Evolutionary conservation across 1,140 invertebrate genomes (phyloP).

Genomic region (Steinernema khuongi): DNA sequence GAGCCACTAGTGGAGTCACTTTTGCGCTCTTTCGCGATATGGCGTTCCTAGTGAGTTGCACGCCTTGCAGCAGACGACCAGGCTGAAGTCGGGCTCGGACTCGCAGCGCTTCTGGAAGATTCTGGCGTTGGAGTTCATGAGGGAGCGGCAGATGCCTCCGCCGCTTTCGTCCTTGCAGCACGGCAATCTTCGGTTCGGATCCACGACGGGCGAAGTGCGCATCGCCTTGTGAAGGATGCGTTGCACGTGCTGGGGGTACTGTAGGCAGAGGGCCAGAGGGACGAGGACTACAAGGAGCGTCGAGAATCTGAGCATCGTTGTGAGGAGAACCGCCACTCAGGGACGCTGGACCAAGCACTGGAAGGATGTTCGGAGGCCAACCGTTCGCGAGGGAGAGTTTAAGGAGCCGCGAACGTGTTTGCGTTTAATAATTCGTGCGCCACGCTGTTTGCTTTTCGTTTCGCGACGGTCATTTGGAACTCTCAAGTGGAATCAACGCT

Average conservation of each 20-base stretch:
- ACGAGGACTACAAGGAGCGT: background rate
- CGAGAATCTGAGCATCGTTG: background rate
- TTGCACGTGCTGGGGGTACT: background rate
- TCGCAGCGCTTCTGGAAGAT: constrained; percentile 25
- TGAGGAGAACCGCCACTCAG: background rate
- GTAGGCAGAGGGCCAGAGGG: background rate
- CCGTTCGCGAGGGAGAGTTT: background rate
- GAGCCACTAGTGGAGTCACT: constrained; percentile 22
- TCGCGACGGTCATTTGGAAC: constrained; percentile 13
- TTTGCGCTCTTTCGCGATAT: constrained; percentile 32
- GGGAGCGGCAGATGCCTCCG: constrained; percentile 29
- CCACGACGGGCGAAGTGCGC: constrained; percentile 14
- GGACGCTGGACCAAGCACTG: background rate
- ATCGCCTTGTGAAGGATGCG: background rate
- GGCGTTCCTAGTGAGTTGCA: constrained; percentile 26
- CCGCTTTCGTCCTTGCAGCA: constrained; percentile 37
- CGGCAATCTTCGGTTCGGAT: constrained; percentile 25
- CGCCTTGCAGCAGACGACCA: constrained; percentile 34
- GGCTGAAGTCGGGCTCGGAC: constrained; percentile 30
- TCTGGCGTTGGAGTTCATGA: constrained; percentile 25
- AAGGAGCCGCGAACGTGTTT: constrained; percentile 5
- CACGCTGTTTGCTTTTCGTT: constrained; percentile 3
- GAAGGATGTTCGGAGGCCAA: background rate
- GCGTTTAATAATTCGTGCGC: constrained; percentile 14
- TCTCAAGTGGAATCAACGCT: too few relatives aligned